Conservation (phyloP, 2,113 vertebrate genomes). For the Syngnathoides biaculeatus region DNA sequence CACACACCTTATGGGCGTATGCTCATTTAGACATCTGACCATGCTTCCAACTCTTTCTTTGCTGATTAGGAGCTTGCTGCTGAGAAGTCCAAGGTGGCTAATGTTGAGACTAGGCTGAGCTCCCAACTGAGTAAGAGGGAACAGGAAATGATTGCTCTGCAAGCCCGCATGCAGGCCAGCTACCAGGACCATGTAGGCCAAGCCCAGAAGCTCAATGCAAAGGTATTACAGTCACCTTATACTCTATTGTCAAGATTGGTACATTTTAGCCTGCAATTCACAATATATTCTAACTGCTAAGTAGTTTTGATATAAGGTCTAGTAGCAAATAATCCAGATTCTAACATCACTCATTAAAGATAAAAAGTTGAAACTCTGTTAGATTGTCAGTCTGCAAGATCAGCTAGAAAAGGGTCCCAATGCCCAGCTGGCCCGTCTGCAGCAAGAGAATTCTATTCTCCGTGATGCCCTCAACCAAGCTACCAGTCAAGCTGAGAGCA, state of each 20-base stretch:
- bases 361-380: neutral
- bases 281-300: neutral
- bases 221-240: conserved; percentile 60
- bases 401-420: conserved; percentile 91
- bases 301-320: neutral
- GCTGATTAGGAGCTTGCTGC: conserved; percentile 79
- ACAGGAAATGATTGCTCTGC: conserved; percentile 81
- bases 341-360: neutral
- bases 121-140: conserved; percentile 83
- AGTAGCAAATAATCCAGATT: neutral
- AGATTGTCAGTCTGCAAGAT: conserved; percentile 87
- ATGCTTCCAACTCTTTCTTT: neutral
- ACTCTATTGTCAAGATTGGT: conserved; percentile 3
- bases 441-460: conserved; percentile 95
- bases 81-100: conserved; percentile 79
- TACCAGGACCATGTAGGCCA: conserved; percentile 85
- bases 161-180: conserved; percentile 90
- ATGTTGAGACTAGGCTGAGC: conserved; percentile 80
- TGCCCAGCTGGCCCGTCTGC: conserved; percentile 84
- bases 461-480: conserved; percentile 92
- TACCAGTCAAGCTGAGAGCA: conserved; percentile 92
- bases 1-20: neutral
- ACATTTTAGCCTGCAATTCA: neutral
- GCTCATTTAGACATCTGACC: neutral
- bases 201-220: conserved; percentile 85